phyloP scores from a whole-genome alignment of 2,113 vertebrate genomes.

The Orcinus orca region DNA sequence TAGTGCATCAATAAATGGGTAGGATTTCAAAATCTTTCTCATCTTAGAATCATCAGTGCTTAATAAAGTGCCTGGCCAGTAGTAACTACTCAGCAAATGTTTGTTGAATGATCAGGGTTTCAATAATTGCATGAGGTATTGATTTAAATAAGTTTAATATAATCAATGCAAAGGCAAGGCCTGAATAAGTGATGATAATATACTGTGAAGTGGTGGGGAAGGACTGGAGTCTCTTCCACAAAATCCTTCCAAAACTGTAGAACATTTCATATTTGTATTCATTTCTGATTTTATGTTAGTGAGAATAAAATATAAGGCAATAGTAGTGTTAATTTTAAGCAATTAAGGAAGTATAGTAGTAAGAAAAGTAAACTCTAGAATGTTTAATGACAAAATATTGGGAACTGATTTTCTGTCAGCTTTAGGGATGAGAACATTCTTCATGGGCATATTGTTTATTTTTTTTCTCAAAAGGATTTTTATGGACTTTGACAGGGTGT shows the following conservation, averaged over 20 bases:
- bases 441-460: background rate
- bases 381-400: background rate
- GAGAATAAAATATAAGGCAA: background rate
- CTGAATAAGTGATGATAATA: background rate
- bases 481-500: constrained; percentile 16
- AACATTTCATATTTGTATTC: background rate
- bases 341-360: background rate
- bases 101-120: constrained; percentile 18
- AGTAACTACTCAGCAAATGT: background rate
- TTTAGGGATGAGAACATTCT: background rate
- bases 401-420: background rate
- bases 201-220: background rate
- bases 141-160: background rate
- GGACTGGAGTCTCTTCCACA: background rate
- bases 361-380: background rate
- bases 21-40: background rate
- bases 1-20: background rate
- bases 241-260: background rate
- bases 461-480: background rate
- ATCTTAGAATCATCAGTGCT: background rate
- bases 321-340: background rate
- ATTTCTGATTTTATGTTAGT: background rate
- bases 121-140: background rate
- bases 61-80: background rate
- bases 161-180: background rate